These are phyloP conservation scores for Nerophis ophidion DNA, from an alignment of 2,113 vertebrate species.

Conservation along the genomic window DNA sequence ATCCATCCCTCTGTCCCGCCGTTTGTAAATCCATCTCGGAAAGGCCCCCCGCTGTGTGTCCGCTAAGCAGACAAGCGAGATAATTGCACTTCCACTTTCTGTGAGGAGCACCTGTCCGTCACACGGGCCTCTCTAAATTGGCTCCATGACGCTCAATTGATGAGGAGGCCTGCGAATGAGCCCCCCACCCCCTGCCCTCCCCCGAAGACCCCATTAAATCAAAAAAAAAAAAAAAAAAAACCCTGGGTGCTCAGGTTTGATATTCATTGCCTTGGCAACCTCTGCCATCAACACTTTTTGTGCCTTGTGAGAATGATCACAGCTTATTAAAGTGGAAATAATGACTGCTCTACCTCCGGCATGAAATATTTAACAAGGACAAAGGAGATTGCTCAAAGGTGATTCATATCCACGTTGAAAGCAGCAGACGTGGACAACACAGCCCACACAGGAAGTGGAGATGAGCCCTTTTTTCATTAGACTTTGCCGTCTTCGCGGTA, in stretches of 20 bases:
- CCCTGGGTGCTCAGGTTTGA: slow-evolving; percentile 51
- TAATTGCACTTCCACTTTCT: slow-evolving; percentile 17
- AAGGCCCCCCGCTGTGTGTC: neutral
- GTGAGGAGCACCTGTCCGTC: slow-evolving; percentile 23
- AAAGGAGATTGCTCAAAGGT: slow-evolving; percentile 61
- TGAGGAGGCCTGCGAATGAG: slow-evolving; percentile 44
- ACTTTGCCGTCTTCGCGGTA: neutral
- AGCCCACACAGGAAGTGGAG: slow-evolving; percentile 35
- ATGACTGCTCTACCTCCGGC: slow-evolving; percentile 69
- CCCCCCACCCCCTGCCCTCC: slow-evolving; percentile 45
- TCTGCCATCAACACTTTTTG: slow-evolving; percentile 65
- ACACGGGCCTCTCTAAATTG: slow-evolving; percentile 52
- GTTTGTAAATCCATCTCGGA: slow-evolving; percentile 5
- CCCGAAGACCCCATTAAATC: slow-evolving; percentile 65
- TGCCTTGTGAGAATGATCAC: slow-evolving; percentile 69
- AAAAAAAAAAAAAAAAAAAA: slow-evolving; percentile 37
- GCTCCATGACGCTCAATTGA: slow-evolving; percentile 45
- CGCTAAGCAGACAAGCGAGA: slow-evolving; percentile 5
- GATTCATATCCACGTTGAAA: slow-evolving; percentile 63
- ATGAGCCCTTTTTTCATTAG: slow-evolving; percentile 43
- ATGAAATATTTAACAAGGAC: slow-evolving; percentile 76
- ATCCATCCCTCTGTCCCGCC: neutral
- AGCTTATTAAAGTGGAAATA: slow-evolving; percentile 70
- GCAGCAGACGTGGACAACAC: slow-evolving; percentile 42
- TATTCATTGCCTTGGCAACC: slow-evolving; percentile 58